Conservation (phyloP, 2,113 vertebrate genomes). For the Podarcis muralis region DNA sequence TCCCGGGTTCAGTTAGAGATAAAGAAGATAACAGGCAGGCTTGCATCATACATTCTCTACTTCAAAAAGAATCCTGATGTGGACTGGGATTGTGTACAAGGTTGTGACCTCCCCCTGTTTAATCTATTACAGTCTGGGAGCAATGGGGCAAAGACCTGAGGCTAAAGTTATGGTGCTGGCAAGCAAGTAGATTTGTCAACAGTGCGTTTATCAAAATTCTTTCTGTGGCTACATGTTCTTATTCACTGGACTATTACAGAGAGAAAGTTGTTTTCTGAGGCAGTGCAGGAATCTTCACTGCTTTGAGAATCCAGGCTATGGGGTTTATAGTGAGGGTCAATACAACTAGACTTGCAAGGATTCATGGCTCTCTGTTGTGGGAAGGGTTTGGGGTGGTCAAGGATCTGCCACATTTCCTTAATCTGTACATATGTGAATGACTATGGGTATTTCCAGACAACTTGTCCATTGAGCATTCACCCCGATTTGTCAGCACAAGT, state of each 20-base stretch:
- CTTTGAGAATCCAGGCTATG: neutral
- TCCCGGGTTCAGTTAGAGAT: neutral
- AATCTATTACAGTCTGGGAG: neutral
- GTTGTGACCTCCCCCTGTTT: neutral
- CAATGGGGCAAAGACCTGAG: neutral
- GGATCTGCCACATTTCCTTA: neutral
- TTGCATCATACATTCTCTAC: neutral
- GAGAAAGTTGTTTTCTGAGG: neutral
- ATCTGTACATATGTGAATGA: neutral
- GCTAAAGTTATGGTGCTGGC: neutral
- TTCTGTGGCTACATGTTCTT: neutral
- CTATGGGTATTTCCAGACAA: no score
- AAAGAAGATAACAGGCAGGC: neutral
- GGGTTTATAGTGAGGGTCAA: neutral
- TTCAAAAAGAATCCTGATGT: neutral
- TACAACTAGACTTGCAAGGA: neutral
- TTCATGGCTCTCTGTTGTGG: neutral
- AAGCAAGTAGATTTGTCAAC: neutral
- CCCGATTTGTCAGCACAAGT: no score
- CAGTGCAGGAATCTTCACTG: neutral
- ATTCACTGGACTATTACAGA: neutral
- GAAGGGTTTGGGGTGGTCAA: neutral
- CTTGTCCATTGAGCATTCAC: no score
- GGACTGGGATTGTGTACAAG: neutral
- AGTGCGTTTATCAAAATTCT: neutral